A percentile compares a stretch with the other conserved stretches of the same genome.
These are phyloP conservation scores for Eira barbara DNA, from an alignment of 2,113 vertebrate genomes.

Conservation along the genomic window DNA sequence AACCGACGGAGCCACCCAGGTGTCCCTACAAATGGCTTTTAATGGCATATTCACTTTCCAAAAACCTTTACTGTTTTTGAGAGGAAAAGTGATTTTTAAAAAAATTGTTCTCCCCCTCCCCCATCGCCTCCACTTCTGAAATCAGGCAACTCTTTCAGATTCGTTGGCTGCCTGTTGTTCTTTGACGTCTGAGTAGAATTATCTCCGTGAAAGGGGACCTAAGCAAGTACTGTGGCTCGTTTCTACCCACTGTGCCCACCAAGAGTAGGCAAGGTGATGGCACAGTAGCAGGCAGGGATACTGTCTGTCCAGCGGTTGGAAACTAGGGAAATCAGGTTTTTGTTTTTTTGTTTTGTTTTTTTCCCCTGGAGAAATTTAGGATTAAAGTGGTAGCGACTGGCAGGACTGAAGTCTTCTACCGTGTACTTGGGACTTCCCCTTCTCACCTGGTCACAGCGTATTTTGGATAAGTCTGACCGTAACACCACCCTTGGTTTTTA, in stretches of 20 bases:
- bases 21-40: not conserved
- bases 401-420: too few species aligned
- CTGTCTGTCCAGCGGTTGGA: accelerated
- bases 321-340: not conserved
- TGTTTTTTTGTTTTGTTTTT: not conserved
- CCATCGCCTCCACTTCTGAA: accelerated
- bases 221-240: not conserved
- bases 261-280: not conserved
- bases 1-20: too few species aligned
- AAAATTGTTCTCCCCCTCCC: not conserved
- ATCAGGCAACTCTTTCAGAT: not conserved
- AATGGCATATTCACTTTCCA: not conserved
- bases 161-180: not conserved
- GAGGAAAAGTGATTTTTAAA: not conserved
- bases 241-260: not conserved
- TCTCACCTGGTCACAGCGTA: not conserved
- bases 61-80: not conserved
- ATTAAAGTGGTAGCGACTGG: not conserved
- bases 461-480: not conserved
- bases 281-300: not conserved
- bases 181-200: not conserved
- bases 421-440: not conserved
- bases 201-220: not conserved
- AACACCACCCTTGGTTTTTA: not conserved
- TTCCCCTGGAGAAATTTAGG: not conserved